phyloP scores from a whole-genome alignment of 2,888 invertebrate species.

The Noctua janthe region DNA sequence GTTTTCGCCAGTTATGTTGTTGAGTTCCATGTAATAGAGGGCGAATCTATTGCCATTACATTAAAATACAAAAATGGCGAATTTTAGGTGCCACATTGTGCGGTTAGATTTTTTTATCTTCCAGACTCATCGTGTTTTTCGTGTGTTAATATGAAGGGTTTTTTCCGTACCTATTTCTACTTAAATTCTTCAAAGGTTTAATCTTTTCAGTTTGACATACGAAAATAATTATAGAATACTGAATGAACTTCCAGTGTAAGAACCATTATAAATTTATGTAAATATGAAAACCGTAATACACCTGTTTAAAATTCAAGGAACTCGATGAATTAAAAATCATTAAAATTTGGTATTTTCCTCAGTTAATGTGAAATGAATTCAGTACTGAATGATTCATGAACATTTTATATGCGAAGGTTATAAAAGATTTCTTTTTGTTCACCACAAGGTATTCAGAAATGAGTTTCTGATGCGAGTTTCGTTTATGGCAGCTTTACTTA shows the following conservation, averaged over 20 bases:
- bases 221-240: neutral
- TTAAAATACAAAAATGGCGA: neutral
- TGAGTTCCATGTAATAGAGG: no score
- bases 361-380: constrained; percentile 27
- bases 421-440: constrained; percentile 16
- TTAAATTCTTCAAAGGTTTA: neutral
- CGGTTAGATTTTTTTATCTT: neutral
- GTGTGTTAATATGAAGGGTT: no score
- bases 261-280: neutral
- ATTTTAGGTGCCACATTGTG: no score
- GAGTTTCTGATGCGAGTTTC: constrained; percentile 17
- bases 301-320: constrained; percentile 19
- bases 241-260: neutral
- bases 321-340: constrained; percentile 3
- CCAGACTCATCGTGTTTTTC: neutral
- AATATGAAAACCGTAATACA: neutral
- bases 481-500: neutral
- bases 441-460: constrained; percentile 6
- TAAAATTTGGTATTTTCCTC: neutral
- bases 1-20: no score
- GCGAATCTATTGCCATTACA: no score
- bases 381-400: constrained; percentile 36
- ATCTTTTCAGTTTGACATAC: neutral
- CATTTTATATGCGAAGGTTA: constrained; percentile 19
- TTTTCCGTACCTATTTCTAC: neutral